These are phyloP conservation scores for Sebastes fasciatus DNA, from an alignment of 2,113 vertebrate genomes.

Conservation along the genomic window DNA sequence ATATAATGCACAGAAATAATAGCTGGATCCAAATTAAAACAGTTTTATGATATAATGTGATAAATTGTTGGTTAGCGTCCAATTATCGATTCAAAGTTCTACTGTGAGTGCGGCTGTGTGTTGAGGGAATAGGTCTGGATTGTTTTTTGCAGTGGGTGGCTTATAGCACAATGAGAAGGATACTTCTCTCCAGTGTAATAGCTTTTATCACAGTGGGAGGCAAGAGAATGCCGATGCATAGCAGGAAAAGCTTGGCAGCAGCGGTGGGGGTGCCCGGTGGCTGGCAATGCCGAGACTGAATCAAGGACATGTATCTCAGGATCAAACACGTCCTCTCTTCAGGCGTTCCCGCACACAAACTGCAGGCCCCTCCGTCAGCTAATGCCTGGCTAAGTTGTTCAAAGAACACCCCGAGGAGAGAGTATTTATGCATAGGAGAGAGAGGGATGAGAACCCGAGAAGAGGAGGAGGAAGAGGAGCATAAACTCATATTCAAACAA, in stretches of 20 bases:
- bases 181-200: slow-evolving; percentile 61
- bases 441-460: slow-evolving; percentile 52
- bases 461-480: slow-evolving; percentile 52
- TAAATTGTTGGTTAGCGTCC: slow-evolving; percentile 23
- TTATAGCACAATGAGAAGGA: slow-evolving; percentile 53
- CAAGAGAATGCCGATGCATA: slow-evolving; percentile 69
- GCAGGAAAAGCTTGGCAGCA: slow-evolving; percentile 63
- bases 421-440: slow-evolving; percentile 63
- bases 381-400: slow-evolving; percentile 79
- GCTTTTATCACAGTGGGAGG: slow-evolving; percentile 80
- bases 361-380: slow-evolving; percentile 65
- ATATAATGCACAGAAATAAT: neutral
- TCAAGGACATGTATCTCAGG: slow-evolving; percentile 79
- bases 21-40: slow-evolving; percentile 16
- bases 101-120: slow-evolving; percentile 2
- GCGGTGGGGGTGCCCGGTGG: slow-evolving; percentile 53
- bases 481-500: slow-evolving; percentile 71
- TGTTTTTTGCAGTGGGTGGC: slow-evolving; percentile 54
- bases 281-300: slow-evolving; percentile 64
- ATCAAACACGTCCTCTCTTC: slow-evolving; percentile 81
- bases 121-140: slow-evolving; percentile 33
- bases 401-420: slow-evolving; percentile 69
- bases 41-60: neutral
- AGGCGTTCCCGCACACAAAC: slow-evolving; percentile 67
- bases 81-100: slow-evolving; percentile 27